A percentile compares a stretch with the other conserved stretches of the same genome.
phyloP scores from a whole-genome alignment of 2,797 vertebrate genomes.

The Telmatherina bonti region DNA sequence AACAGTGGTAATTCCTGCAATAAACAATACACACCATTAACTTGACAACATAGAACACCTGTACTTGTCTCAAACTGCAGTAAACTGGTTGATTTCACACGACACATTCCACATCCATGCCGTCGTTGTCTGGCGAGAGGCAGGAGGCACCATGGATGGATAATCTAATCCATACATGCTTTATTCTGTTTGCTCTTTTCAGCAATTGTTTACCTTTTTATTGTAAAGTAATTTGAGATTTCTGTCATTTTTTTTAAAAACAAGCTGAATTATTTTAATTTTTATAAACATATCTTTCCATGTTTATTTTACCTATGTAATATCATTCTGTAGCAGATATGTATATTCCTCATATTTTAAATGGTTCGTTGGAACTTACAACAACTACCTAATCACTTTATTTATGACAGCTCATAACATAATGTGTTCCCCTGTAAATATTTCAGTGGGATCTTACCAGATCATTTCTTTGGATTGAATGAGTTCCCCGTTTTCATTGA shows the following conservation, averaged over 20 bases:
- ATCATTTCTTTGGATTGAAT: constrained; percentile 83
- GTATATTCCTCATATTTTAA: too few species aligned
- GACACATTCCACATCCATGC: background rate
- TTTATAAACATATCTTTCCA: too few species aligned
- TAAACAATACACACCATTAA: constrained; percentile 18
- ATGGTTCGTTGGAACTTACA: too few species aligned
- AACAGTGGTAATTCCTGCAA: constrained; percentile 97
- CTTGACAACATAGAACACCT: background rate
- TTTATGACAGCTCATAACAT: background rate
- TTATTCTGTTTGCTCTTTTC: background rate
- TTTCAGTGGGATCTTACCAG: constrained; percentile 77
- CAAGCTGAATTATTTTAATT: background rate
- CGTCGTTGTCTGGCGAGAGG: background rate
- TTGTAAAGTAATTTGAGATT: background rate
- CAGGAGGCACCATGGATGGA: background rate
- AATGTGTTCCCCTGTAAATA: background rate
- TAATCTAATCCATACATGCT: background rate
- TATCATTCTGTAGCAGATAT: background rate
- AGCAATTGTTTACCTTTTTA: background rate
- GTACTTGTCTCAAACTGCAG: background rate
- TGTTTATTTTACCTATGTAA: too few species aligned
- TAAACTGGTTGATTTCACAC: background rate
- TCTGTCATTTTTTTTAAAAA: background rate
- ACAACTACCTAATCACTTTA: background rate
- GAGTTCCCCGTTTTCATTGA: constrained; percentile 80